Conservation (phyloP, 2,797 vertebrate genomes). For the Sardinella longiceps region DNA sequence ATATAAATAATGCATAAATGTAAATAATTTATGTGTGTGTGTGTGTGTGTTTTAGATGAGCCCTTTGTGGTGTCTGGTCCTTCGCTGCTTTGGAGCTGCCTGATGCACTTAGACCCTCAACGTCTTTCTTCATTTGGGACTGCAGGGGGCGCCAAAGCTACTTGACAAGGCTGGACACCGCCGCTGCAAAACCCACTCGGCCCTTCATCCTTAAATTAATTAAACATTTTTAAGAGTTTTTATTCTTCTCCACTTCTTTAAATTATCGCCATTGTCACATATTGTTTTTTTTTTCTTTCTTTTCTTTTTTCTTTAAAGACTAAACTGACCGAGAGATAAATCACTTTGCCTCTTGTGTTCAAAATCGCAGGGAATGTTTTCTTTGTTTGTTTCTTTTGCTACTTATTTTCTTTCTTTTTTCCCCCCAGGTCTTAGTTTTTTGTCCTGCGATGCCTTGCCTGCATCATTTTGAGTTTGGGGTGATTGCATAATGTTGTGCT, state of each 20-base stretch:
- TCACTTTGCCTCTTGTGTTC: slow-evolving; percentile 59
- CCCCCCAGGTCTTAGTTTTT: slow-evolving; percentile 26
- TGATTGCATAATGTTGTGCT: slow-evolving; percentile 62
- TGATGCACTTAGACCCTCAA: slow-evolving; percentile 55
- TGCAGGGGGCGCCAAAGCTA: slow-evolving; percentile 52
- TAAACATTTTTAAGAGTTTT: slow-evolving; percentile 57
- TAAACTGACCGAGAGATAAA: slow-evolving; percentile 46
- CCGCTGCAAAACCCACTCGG: slow-evolving; percentile 47
- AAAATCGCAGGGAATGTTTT: slow-evolving; percentile 57
- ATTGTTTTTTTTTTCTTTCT: slow-evolving; percentile 51
- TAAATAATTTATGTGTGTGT: too few species aligned
- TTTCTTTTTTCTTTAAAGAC: slow-evolving; percentile 46
- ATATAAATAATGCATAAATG: too few species aligned
- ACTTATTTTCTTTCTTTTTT: slow-evolving; percentile 24
- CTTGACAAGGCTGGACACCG: slow-evolving; percentile 47
- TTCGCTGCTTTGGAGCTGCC: slow-evolving; percentile 40
- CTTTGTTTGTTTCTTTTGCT: slow-evolving; percentile 48
- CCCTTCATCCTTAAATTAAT: slow-evolving; percentile 51
- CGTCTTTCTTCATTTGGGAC: slow-evolving; percentile 48
- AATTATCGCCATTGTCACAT: slow-evolving; percentile 55
- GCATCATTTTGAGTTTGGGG: slow-evolving; percentile 59
- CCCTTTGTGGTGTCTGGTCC: not conserved
- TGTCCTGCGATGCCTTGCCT: slow-evolving; percentile 58
- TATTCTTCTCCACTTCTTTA: slow-evolving; percentile 42
- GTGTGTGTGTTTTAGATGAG: slow-evolving; percentile 30